These are phyloP conservation scores for Vollenhovia emeryi DNA, from an alignment of 1,140 invertebrate genomes.

Conservation along the genomic window DNA sequence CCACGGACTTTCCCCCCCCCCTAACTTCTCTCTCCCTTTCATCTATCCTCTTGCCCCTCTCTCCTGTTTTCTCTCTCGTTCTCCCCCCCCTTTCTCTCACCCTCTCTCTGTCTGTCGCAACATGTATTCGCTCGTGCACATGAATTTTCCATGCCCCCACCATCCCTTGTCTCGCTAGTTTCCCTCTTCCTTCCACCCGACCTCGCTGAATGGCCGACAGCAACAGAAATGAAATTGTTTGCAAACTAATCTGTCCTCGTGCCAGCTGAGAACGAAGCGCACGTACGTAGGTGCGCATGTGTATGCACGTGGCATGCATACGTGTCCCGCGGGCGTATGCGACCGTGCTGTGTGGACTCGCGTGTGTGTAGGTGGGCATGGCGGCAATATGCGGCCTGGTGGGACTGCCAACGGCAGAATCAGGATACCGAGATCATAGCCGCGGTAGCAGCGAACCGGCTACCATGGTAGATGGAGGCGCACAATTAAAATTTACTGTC, in stretches of 20 bases:
- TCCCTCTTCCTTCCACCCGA: constrained; percentile 44
- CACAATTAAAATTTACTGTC: constrained; percentile 77
- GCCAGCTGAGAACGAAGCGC: constrained; percentile 63
- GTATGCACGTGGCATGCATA: neutral
- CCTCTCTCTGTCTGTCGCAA: neutral
- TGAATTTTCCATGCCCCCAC: constrained; percentile 23
- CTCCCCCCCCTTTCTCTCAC: neutral
- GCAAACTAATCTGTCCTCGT: constrained; percentile 70
- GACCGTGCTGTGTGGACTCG: neutral
- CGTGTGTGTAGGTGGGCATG: neutral
- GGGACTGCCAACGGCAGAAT: constrained; percentile 66
- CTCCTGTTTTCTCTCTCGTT: neutral
- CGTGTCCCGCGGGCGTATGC: neutral
- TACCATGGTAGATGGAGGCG: constrained; percentile 51
- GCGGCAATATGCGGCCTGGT: constrained; percentile 47
- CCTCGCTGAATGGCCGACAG: constrained; percentile 50
- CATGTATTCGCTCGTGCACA: constrained; percentile 31
- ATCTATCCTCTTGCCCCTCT: neutral
- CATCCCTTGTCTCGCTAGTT: constrained; percentile 36
- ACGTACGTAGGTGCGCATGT: neutral
- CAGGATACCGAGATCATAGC: constrained; percentile 66
- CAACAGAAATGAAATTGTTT: constrained; percentile 72
- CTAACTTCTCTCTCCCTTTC: neutral
- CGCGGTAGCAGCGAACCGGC: constrained; percentile 48
- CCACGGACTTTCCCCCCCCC: constrained; percentile 30